Evolutionary conservation across 1,140 invertebrate species (phyloP), one percentile per base, ranked within the genome.

Genomic region (Branchinecta lindahli): DNA sequence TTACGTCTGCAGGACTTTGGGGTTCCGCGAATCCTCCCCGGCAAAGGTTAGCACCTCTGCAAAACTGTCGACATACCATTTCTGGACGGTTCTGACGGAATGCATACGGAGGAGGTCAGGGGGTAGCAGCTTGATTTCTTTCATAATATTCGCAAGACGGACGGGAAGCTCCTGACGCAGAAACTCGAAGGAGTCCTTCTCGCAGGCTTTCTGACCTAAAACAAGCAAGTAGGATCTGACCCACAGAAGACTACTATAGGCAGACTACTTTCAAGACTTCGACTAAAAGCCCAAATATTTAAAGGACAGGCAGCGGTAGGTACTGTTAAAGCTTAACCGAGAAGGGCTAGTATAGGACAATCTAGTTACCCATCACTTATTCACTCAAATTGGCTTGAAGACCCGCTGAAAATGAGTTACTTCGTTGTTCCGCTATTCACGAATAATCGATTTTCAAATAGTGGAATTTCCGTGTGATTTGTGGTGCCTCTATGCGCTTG

Each of bases 141-240:
- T 95, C 93, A 98, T 98, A 73, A 98, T 98, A 78, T 98, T 97
- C 8, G 95, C 94, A 73, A 98, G 81, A 67, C 95, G 84, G 3
- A 98, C 94, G 3, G 94, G 94, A 66, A 98, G 79, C 80, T 98
- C 95, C 78, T 96, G 94, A 66, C 92, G 84, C n/a, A 98, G 82
- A 78, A 98, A 98, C 73, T 91, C 83, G 77, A 88, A 96, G 0
- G 92, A 94, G 77, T 91, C 91, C 73, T 87, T 85, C 78, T 94
- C 90, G 76, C 89, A 92, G 21, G 91, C 92, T 81, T 90, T 91
- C 74, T 90, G 80, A 76, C 92, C 93, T 96, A 80, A 45, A 86
- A 85, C 75, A 74, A 81, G 74, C 73, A 74, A 67, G 70, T 66
- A 20, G 45, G 18, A 52, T 52, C 52, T 68, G 69, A 74, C 9